A percentile compares a stretch with the other conserved stretches of the same genome.
Conservation (phyloP, 1,140 invertebrate species). For the Drosophila serrata region DNA sequence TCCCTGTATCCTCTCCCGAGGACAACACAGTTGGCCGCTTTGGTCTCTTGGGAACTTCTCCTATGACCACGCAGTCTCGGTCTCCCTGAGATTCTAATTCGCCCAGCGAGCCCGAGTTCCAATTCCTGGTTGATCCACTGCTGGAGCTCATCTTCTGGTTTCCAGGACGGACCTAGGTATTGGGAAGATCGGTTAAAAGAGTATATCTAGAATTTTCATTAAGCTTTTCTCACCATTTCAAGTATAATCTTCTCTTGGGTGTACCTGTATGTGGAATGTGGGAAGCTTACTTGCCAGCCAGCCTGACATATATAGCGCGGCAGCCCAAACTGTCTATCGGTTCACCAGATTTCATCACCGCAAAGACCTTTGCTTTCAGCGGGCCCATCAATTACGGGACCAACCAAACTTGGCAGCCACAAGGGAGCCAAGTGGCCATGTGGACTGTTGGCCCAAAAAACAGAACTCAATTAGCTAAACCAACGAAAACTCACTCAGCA, state of each 20-base stretch:
- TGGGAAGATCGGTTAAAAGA: not conserved
- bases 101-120: not conserved
- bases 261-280: slow-evolving; percentile 33
- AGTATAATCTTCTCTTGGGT: slow-evolving; percentile 8
- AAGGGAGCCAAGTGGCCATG: slow-evolving; percentile 67
- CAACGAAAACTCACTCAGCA: slow-evolving; percentile 49
- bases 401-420: slow-evolving; percentile 67
- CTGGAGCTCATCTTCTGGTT: not conserved
- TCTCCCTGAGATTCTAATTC: not conserved
- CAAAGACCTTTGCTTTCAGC: slow-evolving; percentile 68
- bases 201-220: not conserved
- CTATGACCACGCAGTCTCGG: not conserved
- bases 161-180: not conserved
- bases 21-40: not conserved
- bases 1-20: not conserved
- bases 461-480: slow-evolving; percentile 71
- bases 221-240: slow-evolving; percentile 22
- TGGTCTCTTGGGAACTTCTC: not conserved
- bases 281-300: not conserved
- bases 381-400: slow-evolving; percentile 57
- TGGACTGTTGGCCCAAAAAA: slow-evolving; percentile 53
- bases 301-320: slow-evolving; percentile 58
- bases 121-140: not conserved
- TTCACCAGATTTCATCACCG: slow-evolving; percentile 54
- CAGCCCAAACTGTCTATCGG: slow-evolving; percentile 21